Conservation (phyloP, 2,113 vertebrate species). For the Speoplatyrhinus poulsoni region DNA sequence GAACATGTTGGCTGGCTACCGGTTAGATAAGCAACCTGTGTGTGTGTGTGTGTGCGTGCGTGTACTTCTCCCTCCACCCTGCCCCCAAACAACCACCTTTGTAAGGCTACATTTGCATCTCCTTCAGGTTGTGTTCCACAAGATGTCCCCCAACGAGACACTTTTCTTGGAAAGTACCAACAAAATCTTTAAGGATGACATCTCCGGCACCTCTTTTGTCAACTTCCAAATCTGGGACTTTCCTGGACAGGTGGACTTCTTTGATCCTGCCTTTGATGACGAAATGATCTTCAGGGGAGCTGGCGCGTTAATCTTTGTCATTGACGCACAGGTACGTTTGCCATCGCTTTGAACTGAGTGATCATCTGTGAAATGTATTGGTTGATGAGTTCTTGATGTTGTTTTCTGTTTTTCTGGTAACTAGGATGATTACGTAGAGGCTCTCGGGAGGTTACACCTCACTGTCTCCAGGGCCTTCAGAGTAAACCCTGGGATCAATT, state of each 20-base stretch:
- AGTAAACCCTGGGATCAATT: constrained; percentile 96
- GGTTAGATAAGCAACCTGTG: too few species aligned
- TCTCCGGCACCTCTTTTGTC: constrained; percentile 93
- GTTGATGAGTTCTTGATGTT: background rate
- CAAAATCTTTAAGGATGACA: constrained; percentile 94
- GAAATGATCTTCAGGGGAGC: constrained; percentile 98
- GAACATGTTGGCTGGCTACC: too few species aligned
- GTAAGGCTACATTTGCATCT: background rate
- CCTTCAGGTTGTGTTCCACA: constrained; percentile 92
- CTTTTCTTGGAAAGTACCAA: constrained; percentile 95
- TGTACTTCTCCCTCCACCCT: too few species aligned
- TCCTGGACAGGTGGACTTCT: constrained; percentile 96
- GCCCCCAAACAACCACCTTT: too few species aligned
- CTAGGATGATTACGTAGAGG: constrained; percentile 96
- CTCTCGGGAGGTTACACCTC: constrained; percentile 88
- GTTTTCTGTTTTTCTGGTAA: background rate
- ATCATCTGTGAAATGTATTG: background rate
- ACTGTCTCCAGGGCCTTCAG: constrained; percentile 94
- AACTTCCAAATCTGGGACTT: constrained; percentile 97
- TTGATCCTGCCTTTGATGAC: constrained; percentile 95
- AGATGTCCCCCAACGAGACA: constrained; percentile 98
- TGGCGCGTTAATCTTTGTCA: constrained; percentile 95
- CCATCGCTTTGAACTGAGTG: background rate
- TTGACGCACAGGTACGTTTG: constrained; percentile 88
- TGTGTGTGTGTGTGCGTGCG: too few species aligned